phyloP scores from a whole-genome alignment of 2,888 invertebrate genomes.

The Emesis furor region DNA sequence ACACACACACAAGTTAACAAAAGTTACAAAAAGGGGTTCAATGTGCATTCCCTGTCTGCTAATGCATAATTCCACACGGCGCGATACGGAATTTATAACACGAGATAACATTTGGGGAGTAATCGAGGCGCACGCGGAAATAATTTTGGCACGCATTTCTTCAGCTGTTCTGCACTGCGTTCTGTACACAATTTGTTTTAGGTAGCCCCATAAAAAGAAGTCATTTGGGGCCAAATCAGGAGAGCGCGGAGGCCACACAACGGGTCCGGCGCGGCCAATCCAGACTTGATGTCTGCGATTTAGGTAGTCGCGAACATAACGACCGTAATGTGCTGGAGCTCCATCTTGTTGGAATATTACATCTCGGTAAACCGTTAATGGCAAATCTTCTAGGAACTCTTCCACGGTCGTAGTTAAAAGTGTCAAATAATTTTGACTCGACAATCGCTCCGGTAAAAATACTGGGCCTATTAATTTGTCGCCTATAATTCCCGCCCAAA shows the following conservation, averaged over 20 bases:
- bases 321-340: not conserved
- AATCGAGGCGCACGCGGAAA: not conserved
- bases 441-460: not conserved
- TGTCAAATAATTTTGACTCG: not conserved
- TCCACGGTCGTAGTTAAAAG: not conserved
- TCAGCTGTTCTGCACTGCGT: not conserved
- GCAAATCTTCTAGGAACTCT: not conserved
- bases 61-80: no score
- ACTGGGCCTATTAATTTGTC: not conserved
- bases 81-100: no score
- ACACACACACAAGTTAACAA: no score
- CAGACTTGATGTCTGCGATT: not conserved
- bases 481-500: no score
- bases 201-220: not conserved
- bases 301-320: not conserved
- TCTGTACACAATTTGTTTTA: conserved; percentile 3
- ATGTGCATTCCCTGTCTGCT: no score
- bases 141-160: not conserved
- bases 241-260: not conserved
- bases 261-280: not conserved
- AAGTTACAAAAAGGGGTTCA: no score
- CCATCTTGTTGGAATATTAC: not conserved
- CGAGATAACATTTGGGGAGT: no score
- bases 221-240: not conserved
- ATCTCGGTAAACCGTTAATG: not conserved